These are phyloP conservation scores for Eupithecia dodoneata DNA, from an alignment of 2,888 invertebrate species.

Conservation along the genomic window DNA sequence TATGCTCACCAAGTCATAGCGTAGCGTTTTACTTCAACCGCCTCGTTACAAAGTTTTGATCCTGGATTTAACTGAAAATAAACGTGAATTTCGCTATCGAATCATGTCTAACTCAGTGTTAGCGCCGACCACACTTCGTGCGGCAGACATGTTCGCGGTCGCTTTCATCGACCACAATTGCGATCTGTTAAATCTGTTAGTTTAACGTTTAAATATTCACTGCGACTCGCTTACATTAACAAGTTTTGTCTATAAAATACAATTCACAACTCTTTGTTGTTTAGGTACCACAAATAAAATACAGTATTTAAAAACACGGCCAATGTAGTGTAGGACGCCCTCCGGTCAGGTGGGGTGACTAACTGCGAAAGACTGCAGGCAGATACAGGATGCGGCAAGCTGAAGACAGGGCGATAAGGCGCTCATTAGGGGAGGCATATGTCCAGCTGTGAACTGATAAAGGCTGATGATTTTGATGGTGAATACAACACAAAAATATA, in stretches of 20 bases:
- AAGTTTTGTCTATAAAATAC: not conserved
- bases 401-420: no score
- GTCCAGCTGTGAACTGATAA: no score
- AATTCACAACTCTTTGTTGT: not conserved
- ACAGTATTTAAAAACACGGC: no score
- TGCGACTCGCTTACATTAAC: not conserved
- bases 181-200: not conserved
- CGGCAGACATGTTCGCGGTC: not conserved
- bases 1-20: not conserved
- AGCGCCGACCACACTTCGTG: not conserved
- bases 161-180: not conserved
- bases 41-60: not conserved
- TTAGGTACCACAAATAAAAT: no score
- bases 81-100: not conserved
- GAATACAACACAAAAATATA: no score
- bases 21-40: not conserved
- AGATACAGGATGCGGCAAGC: no score
- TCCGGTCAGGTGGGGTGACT: no score
- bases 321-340: no score
- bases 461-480: no score
- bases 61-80: not conserved
- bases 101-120: not conserved
- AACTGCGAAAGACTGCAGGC: no score
- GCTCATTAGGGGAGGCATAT: no score
- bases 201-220: not conserved